These are phyloP conservation scores for Polydesmus complanatus DNA, from an alignment of 2,888 invertebrate species.

Conservation along the genomic window DNA sequence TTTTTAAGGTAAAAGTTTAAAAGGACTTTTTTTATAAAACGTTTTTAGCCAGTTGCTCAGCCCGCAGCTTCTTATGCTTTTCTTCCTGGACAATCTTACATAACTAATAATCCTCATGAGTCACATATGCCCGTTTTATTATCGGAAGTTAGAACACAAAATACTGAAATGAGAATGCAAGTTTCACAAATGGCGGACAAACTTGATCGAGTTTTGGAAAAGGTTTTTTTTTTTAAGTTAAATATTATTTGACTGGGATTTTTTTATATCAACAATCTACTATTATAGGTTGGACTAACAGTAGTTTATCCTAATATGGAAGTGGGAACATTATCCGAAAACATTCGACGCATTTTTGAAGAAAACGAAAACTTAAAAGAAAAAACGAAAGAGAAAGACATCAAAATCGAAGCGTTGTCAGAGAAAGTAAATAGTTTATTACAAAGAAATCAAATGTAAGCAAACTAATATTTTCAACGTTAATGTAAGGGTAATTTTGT, in stretches of 20 bases:
- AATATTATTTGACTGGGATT: neutral
- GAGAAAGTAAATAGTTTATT: conserved; percentile 22
- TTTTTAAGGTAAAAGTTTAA: too few species aligned
- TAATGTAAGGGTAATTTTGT: neutral
- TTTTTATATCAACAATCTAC: neutral
- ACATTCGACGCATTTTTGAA: conserved; percentile 20
- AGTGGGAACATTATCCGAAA: conserved; percentile 18
- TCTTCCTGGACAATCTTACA: conserved; percentile 3
- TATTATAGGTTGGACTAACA: neutral
- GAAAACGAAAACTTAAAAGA: conserved; percentile 21
- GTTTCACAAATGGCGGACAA: conserved; percentile 48
- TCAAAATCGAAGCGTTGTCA: conserved; percentile 20
- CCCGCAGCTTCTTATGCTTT: neutral
- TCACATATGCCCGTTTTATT: conserved; percentile 41
- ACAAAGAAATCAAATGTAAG: conserved; percentile 18
- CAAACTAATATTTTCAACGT: neutral
- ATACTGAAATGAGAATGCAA: conserved; percentile 50
- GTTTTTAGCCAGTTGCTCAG: neutral
- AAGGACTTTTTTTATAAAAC: neutral
- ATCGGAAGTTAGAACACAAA: conserved; percentile 47
- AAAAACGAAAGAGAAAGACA: conserved; percentile 20
- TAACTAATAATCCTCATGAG: too few species aligned
- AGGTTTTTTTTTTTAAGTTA: conserved; percentile 28
- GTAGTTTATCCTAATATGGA: conserved; percentile 17
- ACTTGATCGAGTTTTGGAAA: conserved; percentile 45